Conservation (phyloP, 1,140 invertebrate species). For the Orchesella cincta region DNA sequence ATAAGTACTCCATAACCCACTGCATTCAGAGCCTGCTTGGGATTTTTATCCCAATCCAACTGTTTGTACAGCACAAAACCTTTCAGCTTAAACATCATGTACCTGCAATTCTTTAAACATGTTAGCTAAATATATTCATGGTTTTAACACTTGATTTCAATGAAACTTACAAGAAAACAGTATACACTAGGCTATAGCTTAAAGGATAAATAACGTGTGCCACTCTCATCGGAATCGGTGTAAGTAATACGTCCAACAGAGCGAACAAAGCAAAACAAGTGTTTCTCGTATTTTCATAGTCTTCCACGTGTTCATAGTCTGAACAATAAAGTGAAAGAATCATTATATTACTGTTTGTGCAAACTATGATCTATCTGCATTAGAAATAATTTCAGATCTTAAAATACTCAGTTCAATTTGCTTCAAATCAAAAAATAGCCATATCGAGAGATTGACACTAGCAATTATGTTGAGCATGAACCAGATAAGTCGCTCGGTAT, state of each 20-base stretch:
- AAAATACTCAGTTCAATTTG: background rate
- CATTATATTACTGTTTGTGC: too few relatives aligned
- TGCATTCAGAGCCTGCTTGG: too few relatives aligned
- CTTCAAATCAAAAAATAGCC: background rate
- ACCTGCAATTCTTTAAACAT: background rate
- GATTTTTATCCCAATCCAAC: background rate
- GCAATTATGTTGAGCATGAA: background rate
- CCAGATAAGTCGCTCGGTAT: background rate
- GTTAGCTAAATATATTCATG: too few relatives aligned
- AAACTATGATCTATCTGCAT: too few relatives aligned
- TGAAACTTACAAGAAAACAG: background rate
- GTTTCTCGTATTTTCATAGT: background rate
- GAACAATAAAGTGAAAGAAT: background rate
- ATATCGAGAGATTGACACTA: background rate
- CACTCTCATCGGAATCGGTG: background rate
- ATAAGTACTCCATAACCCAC: too few relatives aligned
- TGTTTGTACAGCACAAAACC: background rate
- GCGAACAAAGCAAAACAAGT: background rate
- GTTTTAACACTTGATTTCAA: too few relatives aligned
- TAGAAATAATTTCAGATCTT: background rate
- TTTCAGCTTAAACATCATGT: background rate
- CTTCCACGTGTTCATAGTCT: background rate
- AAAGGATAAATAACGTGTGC: constrained; percentile 5
- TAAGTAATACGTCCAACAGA: background rate
- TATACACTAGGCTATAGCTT: background rate